Conservation (phyloP, 1,140 invertebrate genomes). For the Caenorhabditis tropicalis region DNA sequence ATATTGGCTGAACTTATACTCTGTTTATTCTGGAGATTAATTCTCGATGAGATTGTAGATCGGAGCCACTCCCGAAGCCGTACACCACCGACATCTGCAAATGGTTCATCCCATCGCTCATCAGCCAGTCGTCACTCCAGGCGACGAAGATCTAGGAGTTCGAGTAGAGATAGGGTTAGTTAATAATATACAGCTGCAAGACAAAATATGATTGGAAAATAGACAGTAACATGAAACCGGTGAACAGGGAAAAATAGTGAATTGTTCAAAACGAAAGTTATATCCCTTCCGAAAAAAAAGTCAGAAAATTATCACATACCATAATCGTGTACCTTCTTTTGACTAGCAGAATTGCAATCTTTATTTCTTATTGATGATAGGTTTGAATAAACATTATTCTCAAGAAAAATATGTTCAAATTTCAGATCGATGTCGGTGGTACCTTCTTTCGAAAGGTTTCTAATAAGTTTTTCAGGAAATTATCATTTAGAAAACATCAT, state of each 20-base stretch:
- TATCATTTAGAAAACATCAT: not conserved
- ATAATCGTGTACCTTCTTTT: no score
- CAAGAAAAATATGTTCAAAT: not conserved
- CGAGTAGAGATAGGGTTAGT: conserved; percentile 18
- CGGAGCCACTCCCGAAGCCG: conserved; percentile 13
- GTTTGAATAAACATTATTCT: not conserved
- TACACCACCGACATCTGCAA: not conserved
- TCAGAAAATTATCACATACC: no score
- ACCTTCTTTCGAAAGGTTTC: not conserved
- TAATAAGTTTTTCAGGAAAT: not conserved
- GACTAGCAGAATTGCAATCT: no score
- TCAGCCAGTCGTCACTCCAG: not conserved
- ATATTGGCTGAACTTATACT: conserved; percentile 18
- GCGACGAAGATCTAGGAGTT: conserved; percentile 4
- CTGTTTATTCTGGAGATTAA: conserved; percentile 5
- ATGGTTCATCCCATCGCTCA: not conserved
- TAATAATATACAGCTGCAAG: not conserved
- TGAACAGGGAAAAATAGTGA: not conserved
- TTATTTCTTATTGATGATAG: no score
- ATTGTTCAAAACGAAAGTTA: no score
- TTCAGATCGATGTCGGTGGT: conserved; percentile 14
- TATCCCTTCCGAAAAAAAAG: no score
- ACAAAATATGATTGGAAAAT: no score
- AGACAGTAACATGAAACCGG: not conserved
- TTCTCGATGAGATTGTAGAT: conserved; percentile 45